Conservation (phyloP, 2,888 invertebrate species). For the Eilema caniola region DNA sequence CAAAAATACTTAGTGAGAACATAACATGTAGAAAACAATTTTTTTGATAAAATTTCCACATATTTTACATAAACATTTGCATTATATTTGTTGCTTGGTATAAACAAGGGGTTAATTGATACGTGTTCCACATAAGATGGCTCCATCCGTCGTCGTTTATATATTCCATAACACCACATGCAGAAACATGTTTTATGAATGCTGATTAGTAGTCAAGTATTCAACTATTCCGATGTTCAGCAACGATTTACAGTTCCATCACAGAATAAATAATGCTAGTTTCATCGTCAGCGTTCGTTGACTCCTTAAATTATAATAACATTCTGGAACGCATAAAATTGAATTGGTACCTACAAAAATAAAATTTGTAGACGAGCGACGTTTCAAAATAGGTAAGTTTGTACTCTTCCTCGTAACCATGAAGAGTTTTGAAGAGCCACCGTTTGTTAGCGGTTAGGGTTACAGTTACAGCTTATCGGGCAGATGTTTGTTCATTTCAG, state of each 20-base stretch:
- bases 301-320: constrained; percentile 15
- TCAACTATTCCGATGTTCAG: background rate
- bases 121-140: constrained; percentile 11
- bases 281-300: constrained; percentile 10
- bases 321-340: background rate
- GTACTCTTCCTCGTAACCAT: background rate
- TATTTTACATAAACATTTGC: background rate
- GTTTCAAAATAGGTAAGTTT: background rate
- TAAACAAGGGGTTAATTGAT: background rate
- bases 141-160: background rate
- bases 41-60: too few species aligned
- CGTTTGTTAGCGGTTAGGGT: too few species aligned
- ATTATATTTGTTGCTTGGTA: background rate
- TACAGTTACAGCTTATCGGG: too few species aligned
- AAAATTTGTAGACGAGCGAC: background rate
- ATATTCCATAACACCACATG: constrained; percentile 16
- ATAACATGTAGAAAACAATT: too few species aligned
- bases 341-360: background rate
- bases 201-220: constrained; percentile 16
- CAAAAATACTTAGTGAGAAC: too few species aligned
- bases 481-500: too few species aligned
- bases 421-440: background rate
- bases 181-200: constrained; percentile 23
- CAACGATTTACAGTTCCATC: constrained; percentile 12
- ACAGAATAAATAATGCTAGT: background rate